A percentile compares a stretch with the other conserved stretches of the same genome.
These are phyloP conservation scores for Synaphobranchus kaupii DNA, from an alignment of 2,797 vertebrate genomes.

Conservation along the genomic window DNA sequence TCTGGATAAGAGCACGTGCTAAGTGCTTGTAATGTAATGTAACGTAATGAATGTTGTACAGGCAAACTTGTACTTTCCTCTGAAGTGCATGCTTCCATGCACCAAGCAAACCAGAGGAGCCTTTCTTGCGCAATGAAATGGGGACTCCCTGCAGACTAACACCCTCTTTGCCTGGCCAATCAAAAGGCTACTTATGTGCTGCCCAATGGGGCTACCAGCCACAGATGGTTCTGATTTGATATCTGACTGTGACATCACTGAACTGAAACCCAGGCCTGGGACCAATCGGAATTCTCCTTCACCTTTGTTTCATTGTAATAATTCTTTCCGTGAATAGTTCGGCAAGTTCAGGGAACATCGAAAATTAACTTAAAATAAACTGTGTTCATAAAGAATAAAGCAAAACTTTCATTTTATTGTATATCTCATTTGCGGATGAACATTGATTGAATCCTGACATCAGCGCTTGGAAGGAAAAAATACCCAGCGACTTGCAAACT, in stretches of 20 bases:
- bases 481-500: neutral
- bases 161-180: neutral
- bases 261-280: neutral
- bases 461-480: neutral
- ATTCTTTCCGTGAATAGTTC: neutral
- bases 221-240: neutral
- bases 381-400: neutral
- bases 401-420: neutral
- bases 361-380: neutral
- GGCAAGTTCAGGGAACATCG: neutral
- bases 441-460: too few species aligned
- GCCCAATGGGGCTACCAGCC: neutral
- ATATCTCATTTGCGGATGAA: too few species aligned
- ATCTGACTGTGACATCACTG: neutral
- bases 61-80: neutral
- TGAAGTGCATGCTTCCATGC: neutral
- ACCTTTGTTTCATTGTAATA: neutral
- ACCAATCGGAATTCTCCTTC: neutral
- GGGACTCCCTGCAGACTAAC: neutral
- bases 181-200: neutral
- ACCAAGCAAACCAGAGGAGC: neutral
- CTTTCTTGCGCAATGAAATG: neutral
- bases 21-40: neutral
- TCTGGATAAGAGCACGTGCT: neutral
- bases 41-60: neutral